A percentile compares a stretch with the other conserved stretches of the same genome.
phyloP scores from a whole-genome alignment of 2,888 invertebrate species.

The Halictus ligatus region DNA sequence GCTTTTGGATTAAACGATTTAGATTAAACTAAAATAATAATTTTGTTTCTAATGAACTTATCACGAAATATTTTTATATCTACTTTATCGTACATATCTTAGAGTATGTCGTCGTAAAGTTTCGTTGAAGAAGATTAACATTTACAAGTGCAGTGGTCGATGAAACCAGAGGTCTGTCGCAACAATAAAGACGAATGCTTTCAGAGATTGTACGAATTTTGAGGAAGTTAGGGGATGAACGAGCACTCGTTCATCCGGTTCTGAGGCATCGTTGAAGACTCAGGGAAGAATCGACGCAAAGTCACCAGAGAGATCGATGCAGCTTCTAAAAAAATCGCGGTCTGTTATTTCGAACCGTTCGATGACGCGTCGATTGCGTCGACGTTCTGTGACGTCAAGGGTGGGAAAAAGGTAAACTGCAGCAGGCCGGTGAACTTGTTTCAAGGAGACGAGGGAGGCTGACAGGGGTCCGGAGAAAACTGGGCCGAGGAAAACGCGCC shows the following conservation, averaged over 20 bases:
- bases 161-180: background rate
- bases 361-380: constrained; percentile 69
- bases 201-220: background rate
- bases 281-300: background rate
- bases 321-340: background rate
- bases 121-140: background rate
- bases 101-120: background rate
- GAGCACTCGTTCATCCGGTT: background rate
- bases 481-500: constrained; percentile 41
- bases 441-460: constrained; percentile 24
- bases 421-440: constrained; percentile 74
- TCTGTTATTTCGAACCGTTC: constrained; percentile 16
- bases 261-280: background rate
- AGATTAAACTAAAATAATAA: no score
- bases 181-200: background rate
- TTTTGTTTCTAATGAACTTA: background rate
- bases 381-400: constrained; percentile 74
- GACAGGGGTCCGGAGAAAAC: constrained; percentile 21
- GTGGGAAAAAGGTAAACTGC: constrained; percentile 62
- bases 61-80: background rate
- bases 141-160: background rate
- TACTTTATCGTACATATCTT: background rate
- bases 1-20: no score
- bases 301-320: background rate
- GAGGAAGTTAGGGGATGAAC: background rate